These are phyloP conservation scores for Gambusia affinis DNA, from an alignment of 2,113 vertebrate genomes.

Conservation along the genomic window DNA sequence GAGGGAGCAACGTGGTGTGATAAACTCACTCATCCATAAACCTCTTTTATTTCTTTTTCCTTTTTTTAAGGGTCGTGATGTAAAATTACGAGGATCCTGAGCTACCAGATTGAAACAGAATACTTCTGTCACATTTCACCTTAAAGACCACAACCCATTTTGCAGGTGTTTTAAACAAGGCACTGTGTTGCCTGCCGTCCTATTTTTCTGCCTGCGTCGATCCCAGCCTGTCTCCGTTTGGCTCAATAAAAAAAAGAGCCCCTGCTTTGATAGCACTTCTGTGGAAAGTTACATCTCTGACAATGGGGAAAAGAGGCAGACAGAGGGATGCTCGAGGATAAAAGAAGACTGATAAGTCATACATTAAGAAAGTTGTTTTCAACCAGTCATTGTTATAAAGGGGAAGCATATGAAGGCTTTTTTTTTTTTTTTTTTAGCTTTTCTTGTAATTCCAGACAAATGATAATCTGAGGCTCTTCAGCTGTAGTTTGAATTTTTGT, in stretches of 20 bases:
- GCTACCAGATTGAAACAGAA: conserved; percentile 61
- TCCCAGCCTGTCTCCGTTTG: conserved; percentile 44
- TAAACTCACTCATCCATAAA: conserved; percentile 58
- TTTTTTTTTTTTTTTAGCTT: conserved; percentile 41
- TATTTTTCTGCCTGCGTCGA: conserved; percentile 41
- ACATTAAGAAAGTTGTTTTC: conserved; percentile 66
- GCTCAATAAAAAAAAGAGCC: conserved; percentile 53
- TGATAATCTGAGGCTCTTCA: conserved; percentile 54
- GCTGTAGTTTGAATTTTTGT: conserved; percentile 36
- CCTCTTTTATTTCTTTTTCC: conserved; percentile 9
- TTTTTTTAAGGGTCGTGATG: conserved; percentile 51
- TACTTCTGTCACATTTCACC: conserved; percentile 59
- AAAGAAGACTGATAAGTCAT: conserved; percentile 68
- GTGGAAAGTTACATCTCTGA: conserved; percentile 65
- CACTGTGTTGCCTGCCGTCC: conserved; percentile 64
- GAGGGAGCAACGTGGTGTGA: conserved; percentile 47
- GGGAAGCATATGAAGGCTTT: conserved; percentile 16
- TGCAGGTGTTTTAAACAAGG: conserved; percentile 41
- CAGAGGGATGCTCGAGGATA: conserved; percentile 70
- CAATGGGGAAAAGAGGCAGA: conserved; percentile 61
- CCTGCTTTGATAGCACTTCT: conserved; percentile 71
- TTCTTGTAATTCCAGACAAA: conserved; percentile 59
- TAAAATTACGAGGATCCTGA: conserved; percentile 48
- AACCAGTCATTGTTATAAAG: conserved; percentile 46
- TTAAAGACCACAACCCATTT: conserved; percentile 51